A percentile compares a stretch with the other conserved stretches of the same genome.
Conservation (phyloP, 2,113 vertebrate species). For the Siniperca knerii region DNA sequence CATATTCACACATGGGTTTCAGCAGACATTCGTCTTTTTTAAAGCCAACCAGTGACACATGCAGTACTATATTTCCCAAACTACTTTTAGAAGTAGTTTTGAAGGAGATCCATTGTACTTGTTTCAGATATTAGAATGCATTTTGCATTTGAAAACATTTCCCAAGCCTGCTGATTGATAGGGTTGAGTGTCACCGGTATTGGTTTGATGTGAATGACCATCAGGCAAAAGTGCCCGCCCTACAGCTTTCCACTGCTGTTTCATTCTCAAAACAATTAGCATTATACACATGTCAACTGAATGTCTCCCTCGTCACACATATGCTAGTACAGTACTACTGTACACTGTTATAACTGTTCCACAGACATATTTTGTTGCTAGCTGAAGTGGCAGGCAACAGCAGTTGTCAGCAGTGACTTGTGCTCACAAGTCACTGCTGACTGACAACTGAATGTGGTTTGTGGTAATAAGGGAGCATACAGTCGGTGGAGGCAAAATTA, state of each 20-base stretch:
- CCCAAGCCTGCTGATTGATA: constrained; percentile 45
- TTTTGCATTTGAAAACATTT: constrained; percentile 44
- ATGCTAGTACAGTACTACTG: neutral
- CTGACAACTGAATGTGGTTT: constrained; percentile 20
- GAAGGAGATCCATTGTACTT: constrained; percentile 16
- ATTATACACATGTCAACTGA: constrained; percentile 33
- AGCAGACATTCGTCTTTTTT: constrained; percentile 56
- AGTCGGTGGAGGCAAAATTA: neutral
- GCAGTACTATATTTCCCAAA: constrained; percentile 48
- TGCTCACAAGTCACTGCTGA: neutral
- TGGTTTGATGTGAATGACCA: constrained; percentile 48
- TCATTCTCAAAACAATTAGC: constrained; percentile 37
- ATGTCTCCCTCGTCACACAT: constrained; percentile 34
- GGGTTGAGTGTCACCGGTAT: constrained; percentile 25
- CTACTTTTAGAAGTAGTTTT: constrained; percentile 43
- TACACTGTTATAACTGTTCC: neutral
- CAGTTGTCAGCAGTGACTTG: too few species aligned
- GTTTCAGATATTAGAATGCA: constrained; percentile 42
- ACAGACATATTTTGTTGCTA: constrained; percentile 3
- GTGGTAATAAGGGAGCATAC: neutral
- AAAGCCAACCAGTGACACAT: constrained; percentile 46
- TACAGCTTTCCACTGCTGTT: constrained; percentile 36
- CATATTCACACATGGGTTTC: constrained; percentile 48
- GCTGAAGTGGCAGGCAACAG: neutral
- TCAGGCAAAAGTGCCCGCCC: constrained; percentile 23